phyloP scores from a whole-genome alignment of 2,888 invertebrate genomes.

The Caenorhabditis plicata region DNA sequence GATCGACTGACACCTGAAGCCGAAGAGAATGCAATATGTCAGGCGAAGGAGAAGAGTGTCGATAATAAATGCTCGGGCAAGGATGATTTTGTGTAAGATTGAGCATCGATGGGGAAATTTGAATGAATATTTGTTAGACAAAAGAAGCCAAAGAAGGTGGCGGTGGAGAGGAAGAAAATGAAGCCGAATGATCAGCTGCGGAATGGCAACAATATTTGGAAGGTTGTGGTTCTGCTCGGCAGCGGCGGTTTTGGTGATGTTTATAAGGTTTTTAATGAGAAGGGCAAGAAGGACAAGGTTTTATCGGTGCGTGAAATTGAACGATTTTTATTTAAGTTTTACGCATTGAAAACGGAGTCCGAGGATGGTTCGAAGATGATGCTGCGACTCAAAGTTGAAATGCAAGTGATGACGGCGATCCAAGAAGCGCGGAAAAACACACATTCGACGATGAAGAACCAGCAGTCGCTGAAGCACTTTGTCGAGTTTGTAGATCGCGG shows the following conservation, averaged over 20 bases:
- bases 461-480: too few species aligned
- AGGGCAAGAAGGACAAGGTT: conserved; percentile 4
- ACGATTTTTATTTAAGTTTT: too few species aligned
- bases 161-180: conserved; percentile 25
- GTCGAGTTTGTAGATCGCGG: conserved; percentile 40
- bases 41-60: neutral
- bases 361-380: conserved; percentile 31
- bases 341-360: conserved; percentile 42
- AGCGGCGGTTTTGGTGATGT: conserved; percentile 45
- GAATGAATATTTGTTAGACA: neutral
- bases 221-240: conserved; percentile 23
- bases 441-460: neutral
- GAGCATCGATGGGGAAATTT: neutral
- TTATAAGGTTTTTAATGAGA: conserved; percentile 23
- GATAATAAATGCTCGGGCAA: conserved; percentile 15
- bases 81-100: conserved; percentile 17
- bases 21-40: conserved; percentile 1
- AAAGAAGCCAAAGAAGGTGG: too few species aligned
- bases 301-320: too few species aligned
- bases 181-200: conserved; percentile 12
- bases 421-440: conserved; percentile 5
- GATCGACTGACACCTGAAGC: conserved; percentile 1
- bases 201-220: conserved; percentile 15
- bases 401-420: conserved; percentile 22
- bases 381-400: conserved; percentile 41